These are phyloP conservation scores for Babylonia areolata DNA, from an alignment of 1,140 invertebrate species.

Conservation along the genomic window DNA sequence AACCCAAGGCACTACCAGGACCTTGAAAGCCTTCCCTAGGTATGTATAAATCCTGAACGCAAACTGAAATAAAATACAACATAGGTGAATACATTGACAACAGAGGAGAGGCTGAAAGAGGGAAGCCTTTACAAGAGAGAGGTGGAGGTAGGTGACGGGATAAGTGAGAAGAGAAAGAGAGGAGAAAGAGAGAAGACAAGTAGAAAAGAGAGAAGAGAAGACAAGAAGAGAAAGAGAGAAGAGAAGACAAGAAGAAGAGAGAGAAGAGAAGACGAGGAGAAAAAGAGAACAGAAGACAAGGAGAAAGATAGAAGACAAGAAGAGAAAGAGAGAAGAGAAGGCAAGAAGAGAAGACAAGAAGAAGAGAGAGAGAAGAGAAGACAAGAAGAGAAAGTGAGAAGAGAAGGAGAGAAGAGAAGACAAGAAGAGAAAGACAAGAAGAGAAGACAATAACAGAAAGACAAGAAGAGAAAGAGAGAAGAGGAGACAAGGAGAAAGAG, in stretches of 20 bases:
- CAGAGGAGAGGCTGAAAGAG: no score
- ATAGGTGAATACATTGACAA: no score
- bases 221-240: not conserved
- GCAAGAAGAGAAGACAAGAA: not conserved
- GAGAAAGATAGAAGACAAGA: not conserved
- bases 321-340: not conserved
- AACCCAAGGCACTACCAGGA: no score
- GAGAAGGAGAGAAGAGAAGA: not conserved
- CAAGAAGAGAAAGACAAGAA: not conserved
- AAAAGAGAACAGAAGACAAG: not conserved
- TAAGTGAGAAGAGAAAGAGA: not conserved
- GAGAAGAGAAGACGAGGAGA: not conserved
- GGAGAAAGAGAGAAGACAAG: not conserved
- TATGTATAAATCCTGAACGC: no score
- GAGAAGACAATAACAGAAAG: not conserved
- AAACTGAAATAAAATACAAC: no score
- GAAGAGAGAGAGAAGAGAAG: not conserved
- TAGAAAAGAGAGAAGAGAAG: not conserved
- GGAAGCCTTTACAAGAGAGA: no score
- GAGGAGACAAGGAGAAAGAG: slow-evolving; percentile 6
- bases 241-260: not conserved
- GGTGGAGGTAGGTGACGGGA: no score
- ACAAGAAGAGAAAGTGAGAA: not conserved
- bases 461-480: not conserved
- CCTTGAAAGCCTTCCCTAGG: no score